Evolutionary conservation across 2,888 invertebrate species (phyloP), one percentile per base, ranked within the genome.

Genomic region (Sinhomidia bicolor): DNA sequence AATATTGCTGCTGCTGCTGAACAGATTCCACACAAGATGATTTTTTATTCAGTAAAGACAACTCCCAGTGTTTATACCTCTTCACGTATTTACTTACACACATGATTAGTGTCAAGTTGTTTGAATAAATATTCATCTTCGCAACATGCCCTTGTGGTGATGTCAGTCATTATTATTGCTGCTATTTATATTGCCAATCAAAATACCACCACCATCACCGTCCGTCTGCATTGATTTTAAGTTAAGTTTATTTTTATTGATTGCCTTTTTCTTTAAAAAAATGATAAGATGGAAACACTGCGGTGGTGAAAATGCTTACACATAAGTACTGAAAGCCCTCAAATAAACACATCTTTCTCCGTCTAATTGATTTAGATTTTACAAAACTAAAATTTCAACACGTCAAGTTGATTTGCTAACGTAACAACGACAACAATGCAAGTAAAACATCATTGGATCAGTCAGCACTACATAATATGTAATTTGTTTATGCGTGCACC

Each of bases 31-130:
- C 79, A 20, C 54, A 78, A 78, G 78, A 51, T 54, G 29, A 14
- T 78, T 10, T 26, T 36, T n/a, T 41, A 2, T 54, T 2, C 9
- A 9, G n/a, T 26, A 41, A 68, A 36, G 68, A 36, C 17, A n/a
- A 68, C 68, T 68, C 32, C 68, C 47, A 74, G 7, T 76, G 51
- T 47, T 76, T 71, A 71, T 71, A 47, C 47, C 23, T 10, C 20
- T 68, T 74, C 26, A n/a, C 26, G 74, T 26, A 26, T 68, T 74
- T n/a, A n/a, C 26, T 44, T 26, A 26, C 47, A 71, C 20, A 54
- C 36, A 85, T 85, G 76, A 85, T 85, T 85, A 85, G 62, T 78
- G 76, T 62, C 41, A 74, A 76, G 60, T 78, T 85, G 74, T 47
- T 81, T 81, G 36, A 23, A 79, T 79, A 79, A 79, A 20, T 23